Conservation (phyloP, 2,797 vertebrate genomes). For the Syndactyla subalaris region DNA sequence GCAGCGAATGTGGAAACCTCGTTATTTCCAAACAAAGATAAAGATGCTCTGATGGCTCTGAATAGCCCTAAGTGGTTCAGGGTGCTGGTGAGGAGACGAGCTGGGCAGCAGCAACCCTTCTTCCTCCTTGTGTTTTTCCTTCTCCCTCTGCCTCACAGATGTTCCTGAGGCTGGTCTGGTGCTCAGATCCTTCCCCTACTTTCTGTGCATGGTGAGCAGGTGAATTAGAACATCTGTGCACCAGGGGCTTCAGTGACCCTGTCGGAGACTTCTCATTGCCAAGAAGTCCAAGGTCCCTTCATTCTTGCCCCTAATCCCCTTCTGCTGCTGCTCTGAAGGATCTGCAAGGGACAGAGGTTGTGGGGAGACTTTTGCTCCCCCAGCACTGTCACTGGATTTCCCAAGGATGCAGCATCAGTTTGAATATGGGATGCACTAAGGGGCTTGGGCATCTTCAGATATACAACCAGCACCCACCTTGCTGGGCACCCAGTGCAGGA, state of each 20-base stretch:
- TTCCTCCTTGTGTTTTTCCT: neutral
- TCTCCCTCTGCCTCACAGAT: neutral
- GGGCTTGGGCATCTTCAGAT: neutral
- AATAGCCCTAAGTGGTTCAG: neutral
- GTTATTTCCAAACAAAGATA: neutral
- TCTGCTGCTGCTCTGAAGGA: neutral
- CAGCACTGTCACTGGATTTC: rapidly evolving
- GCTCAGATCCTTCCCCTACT: neutral
- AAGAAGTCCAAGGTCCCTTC: neutral
- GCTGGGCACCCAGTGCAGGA: neutral
- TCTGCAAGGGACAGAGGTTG: neutral
- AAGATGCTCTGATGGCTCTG: neutral
- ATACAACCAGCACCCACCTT: neutral
- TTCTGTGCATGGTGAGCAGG: neutral
- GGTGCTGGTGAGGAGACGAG: neutral
- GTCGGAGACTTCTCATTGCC: neutral
- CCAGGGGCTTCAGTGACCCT: neutral
- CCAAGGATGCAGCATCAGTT: rapidly evolving
- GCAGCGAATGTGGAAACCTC: neutral
- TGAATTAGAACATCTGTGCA: neutral
- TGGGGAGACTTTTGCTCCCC: neutral
- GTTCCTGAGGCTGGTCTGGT: neutral
- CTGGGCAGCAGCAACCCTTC: neutral
- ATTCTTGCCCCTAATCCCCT: neutral
- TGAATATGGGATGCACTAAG: neutral